A percentile compares a stretch with the other conserved stretches of the same genome.
These are phyloP conservation scores for Eubucco bourcierii DNA, from an alignment of 2,113 vertebrate genomes.

Conservation along the genomic window DNA sequence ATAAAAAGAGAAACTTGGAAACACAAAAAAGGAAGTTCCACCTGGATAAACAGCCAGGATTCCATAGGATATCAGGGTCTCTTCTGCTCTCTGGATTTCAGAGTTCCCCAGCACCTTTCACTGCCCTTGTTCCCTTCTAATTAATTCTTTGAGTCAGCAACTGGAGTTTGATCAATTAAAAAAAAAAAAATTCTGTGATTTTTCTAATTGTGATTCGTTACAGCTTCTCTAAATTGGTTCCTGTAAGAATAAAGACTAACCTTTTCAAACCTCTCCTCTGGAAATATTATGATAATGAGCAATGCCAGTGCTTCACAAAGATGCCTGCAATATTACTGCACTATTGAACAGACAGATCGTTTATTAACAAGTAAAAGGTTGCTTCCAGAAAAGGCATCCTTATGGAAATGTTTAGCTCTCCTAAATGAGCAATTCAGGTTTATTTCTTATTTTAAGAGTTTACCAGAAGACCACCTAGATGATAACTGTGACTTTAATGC, in stretches of 20 bases:
- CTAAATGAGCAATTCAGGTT: slow-evolving; percentile 51
- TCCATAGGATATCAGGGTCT: not conserved
- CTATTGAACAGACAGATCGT: slow-evolving; percentile 45
- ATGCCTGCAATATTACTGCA: slow-evolving; percentile 26
- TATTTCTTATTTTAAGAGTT: slow-evolving; percentile 25
- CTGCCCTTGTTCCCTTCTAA: not conserved
- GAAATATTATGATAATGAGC: slow-evolving; percentile 57
- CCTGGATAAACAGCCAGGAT: not conserved
- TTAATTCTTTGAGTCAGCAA: not conserved
- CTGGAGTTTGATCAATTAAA: slow-evolving; percentile 17
- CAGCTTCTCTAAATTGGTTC: not conserved
- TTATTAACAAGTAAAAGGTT: slow-evolving; percentile 56
- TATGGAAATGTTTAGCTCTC: slow-evolving; percentile 36
- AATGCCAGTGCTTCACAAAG: slow-evolving; percentile 37
- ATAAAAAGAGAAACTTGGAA: not conserved
- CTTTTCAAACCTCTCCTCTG: slow-evolving; percentile 42
- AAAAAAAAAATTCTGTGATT: not conserved
- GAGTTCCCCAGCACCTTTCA: not conserved
- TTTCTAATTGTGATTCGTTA: slow-evolving; percentile 34
- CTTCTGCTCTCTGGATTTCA: not conserved
- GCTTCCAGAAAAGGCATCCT: slow-evolving; percentile 52
- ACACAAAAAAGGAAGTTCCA: not conserved
- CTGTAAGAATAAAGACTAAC: slow-evolving; percentile 34
- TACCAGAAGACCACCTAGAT: slow-evolving; percentile 23
- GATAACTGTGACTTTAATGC: slow-evolving; percentile 54